Base-by-base conservation (phyloP, 2,113 vertebrate genomes). In the Ptilorrhoa leucosticta region DNA sequence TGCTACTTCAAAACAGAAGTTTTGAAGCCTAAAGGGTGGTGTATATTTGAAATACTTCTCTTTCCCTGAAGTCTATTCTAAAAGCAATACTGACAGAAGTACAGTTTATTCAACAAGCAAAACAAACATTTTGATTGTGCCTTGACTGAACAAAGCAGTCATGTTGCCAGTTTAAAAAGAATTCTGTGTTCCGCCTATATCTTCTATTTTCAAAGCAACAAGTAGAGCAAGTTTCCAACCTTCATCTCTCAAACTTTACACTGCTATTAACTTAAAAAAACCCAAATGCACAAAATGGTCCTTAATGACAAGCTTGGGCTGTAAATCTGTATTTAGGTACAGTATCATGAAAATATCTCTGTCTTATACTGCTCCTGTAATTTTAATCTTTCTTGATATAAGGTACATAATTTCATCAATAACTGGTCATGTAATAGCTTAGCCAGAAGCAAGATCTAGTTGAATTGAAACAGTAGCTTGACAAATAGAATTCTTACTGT, bases 41-140 rank as follows among this genome's bases (percentile, higher is more conserved):
- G 9, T 28, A 26, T 64, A 81, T 83, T 88, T 71, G 30, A 93
- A 76, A 73, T 39, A 30, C 31, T 40, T n/a, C 57, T 79, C 73
- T 71, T 83, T 89, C 22, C 17, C n/a, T 63, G 58, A n/a, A 47
- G 31, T 71, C 48, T 88, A 61, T 92, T 91, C 39, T 31, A 87
- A 76, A 65, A 76, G 53, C 56, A 86, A 53, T 68, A 28, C 66
- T 79, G 65, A 75, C 45, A 96, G 80, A 60, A 93, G 84, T n/a
- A 91, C n/a, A 71, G 85, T 90, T 86, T 81, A 53, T 83, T 87
- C 30, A 75, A 84, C 64, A 95, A 69, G 31, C 26, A 93, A 90
- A 87, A 7, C 11, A 75, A 93, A 80, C 30, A 48, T 82, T 96
- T 93, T 94, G 66, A 85, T 87, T 84, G 54, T 68, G 40, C 21